A percentile compares a stretch with the other conserved stretches of the same genome.
Conservation (phyloP, 2,888 invertebrate genomes). For the Vandiemenella viatica region DNA sequence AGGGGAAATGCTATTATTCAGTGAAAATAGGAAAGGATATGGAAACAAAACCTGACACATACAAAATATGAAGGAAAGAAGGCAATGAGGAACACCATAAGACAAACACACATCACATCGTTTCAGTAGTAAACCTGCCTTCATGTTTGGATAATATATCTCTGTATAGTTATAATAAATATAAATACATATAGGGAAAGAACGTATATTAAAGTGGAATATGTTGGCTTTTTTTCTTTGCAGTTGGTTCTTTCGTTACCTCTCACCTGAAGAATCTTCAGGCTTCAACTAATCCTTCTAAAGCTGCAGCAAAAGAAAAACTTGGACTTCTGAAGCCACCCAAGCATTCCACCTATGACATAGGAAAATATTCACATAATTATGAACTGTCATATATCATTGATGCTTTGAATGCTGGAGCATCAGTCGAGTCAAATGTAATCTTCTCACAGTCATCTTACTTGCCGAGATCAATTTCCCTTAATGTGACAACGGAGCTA, state of each 20-base stretch:
- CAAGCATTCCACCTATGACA: slow-evolving; percentile 50
- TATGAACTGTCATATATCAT: slow-evolving; percentile 57
- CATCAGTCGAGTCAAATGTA: slow-evolving; percentile 50
- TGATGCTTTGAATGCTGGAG: slow-evolving; percentile 53
- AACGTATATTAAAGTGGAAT: no score
- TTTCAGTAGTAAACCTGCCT: no score
- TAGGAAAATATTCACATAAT: slow-evolving; percentile 66
- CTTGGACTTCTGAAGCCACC: slow-evolving; percentile 36
- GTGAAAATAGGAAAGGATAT: no score
- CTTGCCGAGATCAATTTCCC: slow-evolving; percentile 51
- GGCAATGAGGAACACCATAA: no score
- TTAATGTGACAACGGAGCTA: slow-evolving; percentile 61
- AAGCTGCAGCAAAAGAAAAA: slow-evolving; percentile 40
- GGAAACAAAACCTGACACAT: no score
- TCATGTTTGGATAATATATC: no score
- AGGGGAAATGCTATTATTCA: no score
- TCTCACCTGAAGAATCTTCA: slow-evolving; percentile 64
- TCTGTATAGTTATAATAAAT: no score
- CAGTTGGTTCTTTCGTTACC: slow-evolving; percentile 73
- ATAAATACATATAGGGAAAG: no score
- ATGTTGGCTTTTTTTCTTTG: slow-evolving; percentile 19
- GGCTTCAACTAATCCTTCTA: slow-evolving; percentile 61
- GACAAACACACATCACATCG: no score
- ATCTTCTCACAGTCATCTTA: slow-evolving; percentile 75
- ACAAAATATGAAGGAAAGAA: no score